These are phyloP conservation scores for Dusona sp. DNA, from an alignment of 2,888 invertebrate species.

Conservation along the genomic window DNA sequence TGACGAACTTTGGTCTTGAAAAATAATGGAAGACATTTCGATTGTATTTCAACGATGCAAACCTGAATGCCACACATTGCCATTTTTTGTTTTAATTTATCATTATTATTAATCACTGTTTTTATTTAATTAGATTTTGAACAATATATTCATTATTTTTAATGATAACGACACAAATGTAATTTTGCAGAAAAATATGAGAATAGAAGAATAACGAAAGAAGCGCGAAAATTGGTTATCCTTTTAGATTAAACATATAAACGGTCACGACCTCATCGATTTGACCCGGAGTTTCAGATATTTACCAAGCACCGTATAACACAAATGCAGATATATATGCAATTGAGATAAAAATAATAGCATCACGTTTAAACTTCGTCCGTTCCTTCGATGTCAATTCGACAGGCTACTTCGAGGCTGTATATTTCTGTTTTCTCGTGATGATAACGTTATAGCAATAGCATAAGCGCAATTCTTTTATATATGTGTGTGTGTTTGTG, in stretches of 20 bases:
- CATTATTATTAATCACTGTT: too few relatives aligned
- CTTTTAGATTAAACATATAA: not conserved
- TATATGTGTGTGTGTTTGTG: not conserved
- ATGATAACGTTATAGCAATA: slow-evolving; percentile 12
- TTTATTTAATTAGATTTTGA: not conserved
- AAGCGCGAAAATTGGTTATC: not conserved
- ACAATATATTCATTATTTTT: not conserved
- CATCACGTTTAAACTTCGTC: slow-evolving; percentile 2
- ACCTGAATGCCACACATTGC: too few relatives aligned
- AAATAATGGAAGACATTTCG: too few relatives aligned
- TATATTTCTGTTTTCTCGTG: slow-evolving; percentile 25
- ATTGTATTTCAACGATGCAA: too few relatives aligned
- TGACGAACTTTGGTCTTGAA: too few relatives aligned
- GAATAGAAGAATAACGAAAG: not conserved
- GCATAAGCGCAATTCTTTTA: not conserved
- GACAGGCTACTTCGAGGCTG: not conserved
- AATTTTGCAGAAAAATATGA: not conserved
- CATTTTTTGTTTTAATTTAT: too few relatives aligned
- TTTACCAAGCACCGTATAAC: not conserved
- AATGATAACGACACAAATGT: not conserved
- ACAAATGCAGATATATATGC: not conserved
- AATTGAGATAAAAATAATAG: slow-evolving; percentile 30
- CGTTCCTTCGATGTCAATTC: slow-evolving; percentile 11
- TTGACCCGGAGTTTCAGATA: slow-evolving; percentile 11
- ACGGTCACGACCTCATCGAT: slow-evolving; percentile 11